Evolutionary conservation across 2,888 invertebrate species (phyloP), one percentile per base, ranked within the genome.

Genomic region (Sphecodes monilicornis): DNA sequence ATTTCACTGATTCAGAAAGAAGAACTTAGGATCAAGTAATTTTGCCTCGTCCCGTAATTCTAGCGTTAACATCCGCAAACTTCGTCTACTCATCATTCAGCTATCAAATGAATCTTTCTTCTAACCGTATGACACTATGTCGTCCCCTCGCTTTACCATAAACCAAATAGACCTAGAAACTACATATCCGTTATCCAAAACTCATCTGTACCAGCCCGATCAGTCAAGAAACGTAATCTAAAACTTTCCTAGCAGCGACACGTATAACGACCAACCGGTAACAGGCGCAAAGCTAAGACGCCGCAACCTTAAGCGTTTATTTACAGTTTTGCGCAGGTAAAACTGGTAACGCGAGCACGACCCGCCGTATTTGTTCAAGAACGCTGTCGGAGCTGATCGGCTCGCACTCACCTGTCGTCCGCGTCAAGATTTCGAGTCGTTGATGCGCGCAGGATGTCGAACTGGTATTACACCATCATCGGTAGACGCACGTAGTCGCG

Each of bases 381-480:
- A 18, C 18, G 6, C 64, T 32, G 60, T 29, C 29, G 29, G 18
- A 32, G 16, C 6, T 2, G 32, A 22, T 64, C 64, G 64, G 22
- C 64, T 64, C 64, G 16, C 8, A 8, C 64, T 64, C 32, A 10
- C 32, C 64, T 8, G 18, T 18, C 64, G 29, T 64, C 0, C 29
- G 32, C 18, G 60, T 60, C 60, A 29, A 16, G 29, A 60, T 60
- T 60, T 60, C 60, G 60, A 60, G n/a, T 6, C n/a, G 13, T 26
- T 13, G 57, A 26, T 29, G 13, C 57, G 32, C 32, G 22, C 64
- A 64, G 64, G 64, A 64, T 64, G 64, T 64, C 64, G 32, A 64
- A 64, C 64, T 64, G 64, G 64, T 32, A 64, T 64, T 64, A 29
- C 64, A 64, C 29, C 64, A 22, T 64, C 64, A n/a, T n/a, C n/a